phyloP scores from a whole-genome alignment of 2,113 vertebrate species.

The Tupaia chinensis region DNA sequence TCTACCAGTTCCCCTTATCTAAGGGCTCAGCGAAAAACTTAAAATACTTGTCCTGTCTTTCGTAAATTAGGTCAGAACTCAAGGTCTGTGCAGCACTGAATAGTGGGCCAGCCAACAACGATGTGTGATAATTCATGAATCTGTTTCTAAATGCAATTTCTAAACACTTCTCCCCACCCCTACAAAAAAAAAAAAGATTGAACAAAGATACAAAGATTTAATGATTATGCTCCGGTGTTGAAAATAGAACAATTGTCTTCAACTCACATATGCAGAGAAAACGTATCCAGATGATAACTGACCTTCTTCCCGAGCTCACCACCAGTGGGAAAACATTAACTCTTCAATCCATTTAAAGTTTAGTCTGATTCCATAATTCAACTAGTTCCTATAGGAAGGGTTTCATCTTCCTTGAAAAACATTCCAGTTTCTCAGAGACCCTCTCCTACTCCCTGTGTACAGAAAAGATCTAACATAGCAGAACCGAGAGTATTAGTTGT shows the following conservation, averaged over 20 bases:
- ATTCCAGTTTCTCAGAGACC: not conserved
- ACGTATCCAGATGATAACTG: not conserved
- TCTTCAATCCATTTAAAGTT: not conserved
- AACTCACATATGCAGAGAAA: not conserved
- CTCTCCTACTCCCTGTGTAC: not conserved
- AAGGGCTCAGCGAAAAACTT: not conserved
- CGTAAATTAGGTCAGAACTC: not conserved
- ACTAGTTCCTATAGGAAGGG: not conserved
- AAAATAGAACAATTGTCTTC: not conserved
- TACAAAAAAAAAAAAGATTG: not conserved
- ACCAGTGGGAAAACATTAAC: not conserved
- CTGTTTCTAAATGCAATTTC: slow-evolving; percentile 14
- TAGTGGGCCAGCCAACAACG: not conserved
- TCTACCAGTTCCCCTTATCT: not conserved
- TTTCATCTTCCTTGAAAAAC: slow-evolving; percentile 4
- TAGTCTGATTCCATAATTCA: slow-evolving; percentile 4
- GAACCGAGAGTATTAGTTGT: not conserved
- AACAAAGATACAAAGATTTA: not conserved
- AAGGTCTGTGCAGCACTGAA: not conserved
- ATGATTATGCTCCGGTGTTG: not conserved
- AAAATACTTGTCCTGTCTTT: not conserved
- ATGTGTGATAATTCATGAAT: not conserved
- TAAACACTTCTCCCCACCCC: not conserved
- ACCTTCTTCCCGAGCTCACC: not conserved
- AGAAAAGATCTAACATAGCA: not conserved